Conservation (phyloP, 2,113 vertebrate species). For the Rhinichthys klamathensis region DNA sequence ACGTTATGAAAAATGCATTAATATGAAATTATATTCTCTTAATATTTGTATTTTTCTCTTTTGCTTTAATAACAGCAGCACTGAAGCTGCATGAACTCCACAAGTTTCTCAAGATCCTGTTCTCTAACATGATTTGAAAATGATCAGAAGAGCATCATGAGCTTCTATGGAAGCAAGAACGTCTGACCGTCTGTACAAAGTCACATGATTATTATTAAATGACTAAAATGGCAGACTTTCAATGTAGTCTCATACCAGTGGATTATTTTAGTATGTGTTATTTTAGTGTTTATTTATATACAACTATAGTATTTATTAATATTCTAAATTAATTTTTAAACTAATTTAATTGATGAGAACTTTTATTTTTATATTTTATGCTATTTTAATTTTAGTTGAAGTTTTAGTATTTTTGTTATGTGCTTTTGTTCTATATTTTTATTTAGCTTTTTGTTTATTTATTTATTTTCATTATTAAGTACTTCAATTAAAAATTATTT, state of each 20-base stretch:
- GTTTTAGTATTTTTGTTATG: neutral
- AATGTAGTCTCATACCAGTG: neutral
- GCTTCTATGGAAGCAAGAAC: neutral
- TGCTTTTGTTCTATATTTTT: neutral
- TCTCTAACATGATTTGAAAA: neutral
- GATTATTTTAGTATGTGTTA: neutral
- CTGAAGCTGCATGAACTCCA: neutral
- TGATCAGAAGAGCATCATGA: neutral
- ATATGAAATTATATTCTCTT: neutral
- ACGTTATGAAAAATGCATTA: neutral
- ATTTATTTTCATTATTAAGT: neutral
- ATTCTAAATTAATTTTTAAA: neutral
- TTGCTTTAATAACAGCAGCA: conserved; percentile 2
- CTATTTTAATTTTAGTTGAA: neutral
- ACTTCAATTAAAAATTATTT: neutral
- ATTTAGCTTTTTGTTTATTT: neutral
- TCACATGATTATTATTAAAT: neutral
- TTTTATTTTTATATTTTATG: neutral
- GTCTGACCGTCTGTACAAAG: neutral
- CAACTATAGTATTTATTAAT: neutral
- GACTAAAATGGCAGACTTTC: neutral
- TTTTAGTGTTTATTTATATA: neutral
- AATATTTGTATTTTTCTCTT: neutral
- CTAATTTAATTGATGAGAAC: too few relatives aligned
- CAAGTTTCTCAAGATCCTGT: neutral